Evolutionary conservation across 2,888 invertebrate genomes (phyloP).

Genomic region (Eremobia ochroleuca): DNA sequence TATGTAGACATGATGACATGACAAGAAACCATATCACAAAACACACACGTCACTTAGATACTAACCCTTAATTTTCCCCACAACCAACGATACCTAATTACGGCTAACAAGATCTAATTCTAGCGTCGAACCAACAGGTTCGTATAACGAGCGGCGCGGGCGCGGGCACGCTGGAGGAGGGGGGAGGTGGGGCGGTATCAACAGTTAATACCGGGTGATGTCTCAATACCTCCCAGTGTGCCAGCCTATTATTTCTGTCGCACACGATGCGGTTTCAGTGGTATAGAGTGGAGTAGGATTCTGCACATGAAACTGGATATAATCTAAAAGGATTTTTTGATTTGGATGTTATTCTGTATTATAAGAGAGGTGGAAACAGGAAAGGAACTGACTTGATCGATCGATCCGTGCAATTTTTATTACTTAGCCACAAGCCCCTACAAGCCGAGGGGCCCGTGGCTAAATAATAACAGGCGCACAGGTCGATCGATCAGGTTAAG

Average conservation of each 20-base stretch:
- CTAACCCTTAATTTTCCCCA: constrained; percentile 13
- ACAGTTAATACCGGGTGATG: constrained; percentile 87
- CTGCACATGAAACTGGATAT: neutral
- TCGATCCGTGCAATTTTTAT: too few species aligned
- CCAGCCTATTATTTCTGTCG: constrained; percentile 90
- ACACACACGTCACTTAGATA: constrained; percentile 9
- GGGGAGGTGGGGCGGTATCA: constrained; percentile 61
- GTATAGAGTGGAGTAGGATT: constrained; percentile 75
- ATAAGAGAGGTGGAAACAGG: too few species aligned
- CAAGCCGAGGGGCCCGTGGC: too few species aligned
- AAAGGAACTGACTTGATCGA: too few species aligned
- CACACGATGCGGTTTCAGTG: constrained; percentile 84
- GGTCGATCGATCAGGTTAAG: too few species aligned
- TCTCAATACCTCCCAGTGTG: constrained; percentile 91
- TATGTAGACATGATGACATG: too few species aligned
- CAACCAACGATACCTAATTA: constrained; percentile 48
- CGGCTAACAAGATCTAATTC: constrained; percentile 60
- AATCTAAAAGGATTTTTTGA: neutral
- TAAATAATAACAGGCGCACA: too few species aligned
- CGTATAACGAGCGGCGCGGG: constrained; percentile 48
- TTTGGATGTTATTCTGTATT: too few species aligned
- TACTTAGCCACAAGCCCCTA: too few species aligned
- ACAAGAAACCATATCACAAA: too few species aligned
- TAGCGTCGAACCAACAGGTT: constrained; percentile 49
- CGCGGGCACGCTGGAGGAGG: neutral